These are phyloP conservation scores for Megalops atlanticus DNA, from an alignment of 2,113 vertebrate species.

Conservation along the genomic window DNA sequence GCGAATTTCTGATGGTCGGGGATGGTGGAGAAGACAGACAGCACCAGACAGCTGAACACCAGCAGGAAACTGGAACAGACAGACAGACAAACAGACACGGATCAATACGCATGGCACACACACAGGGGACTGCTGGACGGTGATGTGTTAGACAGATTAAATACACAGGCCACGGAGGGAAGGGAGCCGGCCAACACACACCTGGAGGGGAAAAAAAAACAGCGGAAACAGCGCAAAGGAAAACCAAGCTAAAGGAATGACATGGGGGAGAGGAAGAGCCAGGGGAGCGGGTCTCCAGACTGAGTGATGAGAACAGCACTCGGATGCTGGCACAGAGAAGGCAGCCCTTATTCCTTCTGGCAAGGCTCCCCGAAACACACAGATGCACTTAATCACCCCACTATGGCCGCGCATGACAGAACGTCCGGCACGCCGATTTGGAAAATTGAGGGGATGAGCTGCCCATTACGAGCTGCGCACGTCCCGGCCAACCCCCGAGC, in stretches of 20 bases:
- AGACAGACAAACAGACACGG: slow-evolving; percentile 31
- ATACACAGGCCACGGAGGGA: background rate
- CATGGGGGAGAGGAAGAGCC: background rate
- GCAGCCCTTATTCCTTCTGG: slow-evolving; percentile 13
- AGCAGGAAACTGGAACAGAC: slow-evolving; percentile 87
- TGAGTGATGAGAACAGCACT: background rate
- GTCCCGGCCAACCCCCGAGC: background rate
- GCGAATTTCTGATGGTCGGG: slow-evolving; percentile 87
- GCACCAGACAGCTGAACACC: slow-evolving; percentile 96
- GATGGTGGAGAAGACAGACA: slow-evolving; percentile 98
- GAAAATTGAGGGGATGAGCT: slow-evolving; percentile 25
- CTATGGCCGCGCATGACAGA: background rate
- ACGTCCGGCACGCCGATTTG: background rate
- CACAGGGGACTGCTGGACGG: slow-evolving; percentile 15
- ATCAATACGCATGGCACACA: slow-evolving; percentile 31
- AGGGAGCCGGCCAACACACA: background rate
- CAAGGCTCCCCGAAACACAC: slow-evolving; percentile 27
- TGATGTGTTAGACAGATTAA: slow-evolving; percentile 24
- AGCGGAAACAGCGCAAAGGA: slow-evolving; percentile 23
- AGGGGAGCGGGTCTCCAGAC: background rate
- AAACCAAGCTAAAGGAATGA: background rate
- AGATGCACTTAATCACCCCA: slow-evolving; percentile 23
- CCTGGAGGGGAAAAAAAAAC: slow-evolving; percentile 11
- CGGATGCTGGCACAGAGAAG: background rate
- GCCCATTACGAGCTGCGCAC: background rate